phyloP scores from a whole-genome alignment of 2,797 vertebrate genomes.

The Linurgus olivaceus region DNA sequence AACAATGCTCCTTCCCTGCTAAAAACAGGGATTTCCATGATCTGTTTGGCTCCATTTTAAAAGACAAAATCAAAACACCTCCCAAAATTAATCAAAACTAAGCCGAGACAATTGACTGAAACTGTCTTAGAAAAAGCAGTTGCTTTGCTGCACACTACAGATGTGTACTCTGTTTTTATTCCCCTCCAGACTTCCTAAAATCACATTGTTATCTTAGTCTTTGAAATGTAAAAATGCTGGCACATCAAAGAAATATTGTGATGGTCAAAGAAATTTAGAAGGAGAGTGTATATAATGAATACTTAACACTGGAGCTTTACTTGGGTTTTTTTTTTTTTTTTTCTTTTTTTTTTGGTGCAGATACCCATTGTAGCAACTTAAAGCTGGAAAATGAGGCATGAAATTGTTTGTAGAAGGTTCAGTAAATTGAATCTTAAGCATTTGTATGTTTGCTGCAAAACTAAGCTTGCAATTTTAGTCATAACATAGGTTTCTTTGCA shows the following conservation, averaged over 20 bases:
- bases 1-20: background rate
- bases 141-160: background rate
- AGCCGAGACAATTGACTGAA: conserved; percentile 28
- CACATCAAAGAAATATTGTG: conserved; percentile 77
- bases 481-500: background rate
- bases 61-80: background rate
- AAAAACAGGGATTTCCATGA: background rate
- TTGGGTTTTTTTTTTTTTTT: background rate
- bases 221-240: conserved; percentile 76
- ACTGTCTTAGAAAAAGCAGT: background rate
- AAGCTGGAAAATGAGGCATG: conserved; percentile 71
- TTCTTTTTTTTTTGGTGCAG: background rate
- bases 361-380: conserved; percentile 64
- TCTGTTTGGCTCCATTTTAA: background rate
- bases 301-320: conserved; percentile 54
- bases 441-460: conserved; percentile 31
- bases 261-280: conserved; percentile 72
- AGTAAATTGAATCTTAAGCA: conserved; percentile 60
- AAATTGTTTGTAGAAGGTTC: conserved; percentile 72
- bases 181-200: conserved; percentile 72
- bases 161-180: conserved; percentile 50
- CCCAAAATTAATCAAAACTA: background rate
- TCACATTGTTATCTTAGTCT: conserved; percentile 76
- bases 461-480: conserved; percentile 24
- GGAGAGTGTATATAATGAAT: conserved; percentile 67